Conservation (phyloP, 2,888 invertebrate species). For the Drosophila lacicola region DNA sequence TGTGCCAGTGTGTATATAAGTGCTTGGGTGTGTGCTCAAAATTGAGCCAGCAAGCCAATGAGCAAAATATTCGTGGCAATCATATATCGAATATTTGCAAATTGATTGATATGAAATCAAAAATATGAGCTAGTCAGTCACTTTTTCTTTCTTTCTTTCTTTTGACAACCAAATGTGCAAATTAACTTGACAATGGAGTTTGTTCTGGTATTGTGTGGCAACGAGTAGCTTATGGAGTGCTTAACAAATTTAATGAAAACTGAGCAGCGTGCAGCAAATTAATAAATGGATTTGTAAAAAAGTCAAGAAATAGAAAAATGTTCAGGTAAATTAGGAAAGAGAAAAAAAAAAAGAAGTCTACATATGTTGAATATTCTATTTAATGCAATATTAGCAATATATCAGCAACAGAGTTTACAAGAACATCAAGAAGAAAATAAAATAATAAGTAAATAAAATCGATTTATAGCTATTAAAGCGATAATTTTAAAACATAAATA, state of each 20-base stretch:
- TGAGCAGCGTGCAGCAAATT: constrained; percentile 4
- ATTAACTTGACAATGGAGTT: constrained; percentile 35
- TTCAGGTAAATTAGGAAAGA: not conserved
- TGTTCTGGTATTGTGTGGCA: constrained; percentile 9
- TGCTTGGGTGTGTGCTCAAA: constrained; percentile 29
- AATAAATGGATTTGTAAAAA: not conserved
- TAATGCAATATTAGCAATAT: too few relatives aligned
- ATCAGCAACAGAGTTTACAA: too few relatives aligned
- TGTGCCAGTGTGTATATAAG: not conserved
- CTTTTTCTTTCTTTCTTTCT: not conserved
- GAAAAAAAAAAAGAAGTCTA: not conserved
- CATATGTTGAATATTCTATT: too few relatives aligned
- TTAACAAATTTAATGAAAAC: constrained; percentile 7
- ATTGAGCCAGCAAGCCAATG: constrained; percentile 47
- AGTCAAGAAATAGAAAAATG: not conserved
- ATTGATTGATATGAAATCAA: constrained; percentile 54
- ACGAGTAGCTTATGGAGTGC: constrained; percentile 10
- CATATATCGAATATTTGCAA: constrained; percentile 52
- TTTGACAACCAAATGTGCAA: constrained; percentile 8
- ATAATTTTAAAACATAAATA: too few relatives aligned
- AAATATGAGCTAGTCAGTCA: constrained; percentile 7
- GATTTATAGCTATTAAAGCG: too few relatives aligned
- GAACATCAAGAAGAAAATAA: too few relatives aligned
- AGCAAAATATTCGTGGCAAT: constrained; percentile 48
- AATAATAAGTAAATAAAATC: too few relatives aligned